A percentile compares a stretch with the other conserved stretches of the same genome.
Conservation (phyloP, 2,797 vertebrate genomes). For the Antennarius maculatus region DNA sequence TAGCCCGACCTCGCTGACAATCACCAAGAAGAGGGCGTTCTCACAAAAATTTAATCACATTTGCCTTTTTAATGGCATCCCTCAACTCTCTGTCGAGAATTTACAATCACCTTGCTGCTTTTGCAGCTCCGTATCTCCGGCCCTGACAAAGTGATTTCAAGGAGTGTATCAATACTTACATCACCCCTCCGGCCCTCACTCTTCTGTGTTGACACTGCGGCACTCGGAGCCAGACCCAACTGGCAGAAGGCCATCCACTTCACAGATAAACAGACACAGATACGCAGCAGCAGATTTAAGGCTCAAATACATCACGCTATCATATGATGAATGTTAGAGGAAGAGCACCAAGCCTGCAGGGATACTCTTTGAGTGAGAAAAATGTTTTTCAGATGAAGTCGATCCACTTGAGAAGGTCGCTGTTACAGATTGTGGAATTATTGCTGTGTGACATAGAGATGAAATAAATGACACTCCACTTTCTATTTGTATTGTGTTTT, state of each 20-base stretch:
- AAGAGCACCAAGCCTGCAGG: not conserved
- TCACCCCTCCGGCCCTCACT: constrained; percentile 70
- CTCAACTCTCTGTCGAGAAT: constrained; percentile 73
- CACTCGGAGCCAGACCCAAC: constrained; percentile 53
- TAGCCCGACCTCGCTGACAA: constrained; percentile 78
- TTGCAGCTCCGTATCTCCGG: constrained; percentile 49
- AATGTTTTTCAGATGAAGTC: not conserved
- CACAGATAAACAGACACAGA: constrained; percentile 45
- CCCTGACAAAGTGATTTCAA: constrained; percentile 72
- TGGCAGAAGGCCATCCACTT: constrained; percentile 68
- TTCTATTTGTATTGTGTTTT: too few relatives aligned
- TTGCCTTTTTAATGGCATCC: constrained; percentile 83
- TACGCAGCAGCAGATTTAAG: constrained; percentile 32
- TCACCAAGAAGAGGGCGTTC: constrained; percentile 75
- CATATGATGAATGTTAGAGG: not conserved
- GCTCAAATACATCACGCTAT: constrained; percentile 20
- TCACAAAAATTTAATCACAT: constrained; percentile 82
- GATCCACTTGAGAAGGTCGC: not conserved
- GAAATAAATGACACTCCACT: not conserved
- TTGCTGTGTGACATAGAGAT: not conserved
- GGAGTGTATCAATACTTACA: constrained; percentile 80
- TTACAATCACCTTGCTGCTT: constrained; percentile 62
- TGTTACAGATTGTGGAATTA: not conserved
- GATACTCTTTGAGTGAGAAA: not conserved
- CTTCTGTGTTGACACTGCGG: constrained; percentile 63